Base-by-base conservation (phyloP, 2,113 vertebrate genomes). In the Perca schrenkii region DNA sequence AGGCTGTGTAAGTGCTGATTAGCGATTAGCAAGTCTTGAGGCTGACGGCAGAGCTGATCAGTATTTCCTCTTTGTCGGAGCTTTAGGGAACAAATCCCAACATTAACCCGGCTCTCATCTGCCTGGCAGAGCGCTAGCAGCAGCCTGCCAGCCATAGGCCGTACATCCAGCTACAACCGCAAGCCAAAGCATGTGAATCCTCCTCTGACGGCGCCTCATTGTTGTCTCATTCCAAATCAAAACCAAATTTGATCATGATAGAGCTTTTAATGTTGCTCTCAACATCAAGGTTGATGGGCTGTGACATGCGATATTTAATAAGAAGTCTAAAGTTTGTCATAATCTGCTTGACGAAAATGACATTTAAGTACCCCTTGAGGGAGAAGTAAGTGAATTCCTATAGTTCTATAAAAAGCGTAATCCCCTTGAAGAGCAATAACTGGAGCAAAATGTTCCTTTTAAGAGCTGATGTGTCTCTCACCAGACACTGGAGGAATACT, bases 51-150 rank as follows among this genome's bases (percentile, higher is more conserved):
- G 83, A 87, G 86, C 90, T 93, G 92, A 94, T 94, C 93, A 92
- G 92, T 93, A 91, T 92, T 93, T 93, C 87, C 87, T 93, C 82
- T 91, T 88, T 93, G 94, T 92, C 47, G 74, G 92, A 94, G 94
- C 94, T 94, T 94, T 94, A 94, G 92, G 91, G 93, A 94, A 94
- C 94, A 94, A 94, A 94, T 94, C 94, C 94, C 91, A 80, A 94
- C 94, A 94, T 94, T 94, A 94, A 93, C 93, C 93, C 88, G 75
- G 93, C 92, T 94, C 94, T 94, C 92, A 93, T 94, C 92, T 93
- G 93, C 89, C 92, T 93, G 92, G 85, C 91, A 82, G 87, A 92
- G 92, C 58, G 92, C 92, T 92, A 86, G 90, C 88, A 93, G 93
- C 91, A 91, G 94, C 93, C 93, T 86, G 92, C 85, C 91, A 93